phyloP scores from a whole-genome alignment of 2,888 invertebrate genomes.

The Volucella inflata region DNA sequence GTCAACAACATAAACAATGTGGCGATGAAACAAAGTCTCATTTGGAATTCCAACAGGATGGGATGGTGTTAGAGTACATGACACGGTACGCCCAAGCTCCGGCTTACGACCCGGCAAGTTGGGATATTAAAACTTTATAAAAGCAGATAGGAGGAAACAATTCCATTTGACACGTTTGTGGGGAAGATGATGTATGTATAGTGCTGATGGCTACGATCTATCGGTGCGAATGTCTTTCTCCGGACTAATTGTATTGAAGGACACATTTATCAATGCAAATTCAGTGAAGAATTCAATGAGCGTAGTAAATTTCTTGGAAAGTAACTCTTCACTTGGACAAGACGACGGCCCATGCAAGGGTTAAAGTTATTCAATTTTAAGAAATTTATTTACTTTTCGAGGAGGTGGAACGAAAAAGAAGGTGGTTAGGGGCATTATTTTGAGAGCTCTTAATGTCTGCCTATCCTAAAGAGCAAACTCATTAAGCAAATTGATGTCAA shows the following conservation, averaged over 20 bases:
- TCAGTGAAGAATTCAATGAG: conserved; percentile 46
- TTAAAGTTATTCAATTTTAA: conserved; percentile 19
- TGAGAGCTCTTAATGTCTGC: neutral
- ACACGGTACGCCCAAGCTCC: conserved; percentile 7
- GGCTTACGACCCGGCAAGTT: neutral
- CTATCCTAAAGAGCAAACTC: neutral
- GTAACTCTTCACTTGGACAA: conserved; percentile 10
- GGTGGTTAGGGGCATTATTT: neutral
- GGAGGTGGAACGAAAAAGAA: neutral
- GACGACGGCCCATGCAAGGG: neutral
- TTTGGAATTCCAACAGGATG: conserved; percentile 53
- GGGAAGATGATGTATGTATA: conserved; percentile 35
- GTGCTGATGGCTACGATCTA: conserved; percentile 8
- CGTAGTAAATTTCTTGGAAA: conserved; percentile 35
- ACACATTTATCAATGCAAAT: conserved; percentile 61
- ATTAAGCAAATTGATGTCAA: too few relatives aligned
- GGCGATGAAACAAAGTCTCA: conserved; percentile 22
- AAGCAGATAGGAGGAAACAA: neutral
- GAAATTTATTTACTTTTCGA: neutral
- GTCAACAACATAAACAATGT: conserved; percentile 61
- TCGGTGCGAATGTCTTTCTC: conserved; percentile 34
- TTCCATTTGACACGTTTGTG: conserved; percentile 36
- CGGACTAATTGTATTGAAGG: conserved; percentile 60
- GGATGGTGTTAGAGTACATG: conserved; percentile 12
- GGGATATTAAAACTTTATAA: conserved; percentile 8